A percentile compares a stretch with the other conserved stretches of the same genome.
These are phyloP conservation scores for Callosobruchus maculatus DNA, from an alignment of 2,888 invertebrate genomes.

Conservation along the genomic window DNA sequence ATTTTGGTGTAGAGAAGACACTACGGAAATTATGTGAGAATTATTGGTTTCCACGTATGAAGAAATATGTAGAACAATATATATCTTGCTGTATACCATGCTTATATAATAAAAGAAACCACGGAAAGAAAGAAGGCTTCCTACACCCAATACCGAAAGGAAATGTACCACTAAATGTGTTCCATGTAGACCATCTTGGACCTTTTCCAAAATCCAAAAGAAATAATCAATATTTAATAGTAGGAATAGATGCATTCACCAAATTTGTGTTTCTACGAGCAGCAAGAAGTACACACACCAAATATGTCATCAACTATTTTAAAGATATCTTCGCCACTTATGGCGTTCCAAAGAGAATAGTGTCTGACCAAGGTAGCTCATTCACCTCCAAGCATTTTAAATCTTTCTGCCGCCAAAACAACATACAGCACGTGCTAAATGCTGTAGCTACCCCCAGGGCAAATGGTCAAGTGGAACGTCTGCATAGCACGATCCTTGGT, in stretches of 20 bases:
- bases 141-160: slow-evolving; percentile 15
- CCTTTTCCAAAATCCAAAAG: slow-evolving; percentile 39
- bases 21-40: slow-evolving; percentile 30
- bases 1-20: slow-evolving; percentile 40
- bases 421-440: slow-evolving; percentile 31
- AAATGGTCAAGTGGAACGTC: slow-evolving; percentile 21
- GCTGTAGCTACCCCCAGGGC: slow-evolving; percentile 33
- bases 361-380: slow-evolving; percentile 41
- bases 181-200: slow-evolving; percentile 42
- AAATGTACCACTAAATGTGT: slow-evolving; percentile 5
- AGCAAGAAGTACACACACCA: slow-evolving; percentile 19
- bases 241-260: slow-evolving; percentile 10
- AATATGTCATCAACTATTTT: slow-evolving; percentile 18
- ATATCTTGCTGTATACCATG: slow-evolving; percentile 26
- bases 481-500: slow-evolving; percentile 32
- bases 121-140: slow-evolving; percentile 14
- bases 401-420: slow-evolving; percentile 32
- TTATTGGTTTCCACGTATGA: slow-evolving; percentile 47
- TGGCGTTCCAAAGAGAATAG: slow-evolving; percentile 34
- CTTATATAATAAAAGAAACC: slow-evolving; percentile 11
- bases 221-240: slow-evolving; percentile 27
- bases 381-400: slow-evolving; percentile 40
- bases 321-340: slow-evolving; percentile 16
- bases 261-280: slow-evolving; percentile 16
- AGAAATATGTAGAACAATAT: slow-evolving; percentile 40